Percentiles rank a stretch among this genome's conserved stretches.
These are phyloP conservation scores for Lepidocyrtinus sp. DNA, from an alignment of 2,888 invertebrate species.

Conservation along the genomic window DNA sequence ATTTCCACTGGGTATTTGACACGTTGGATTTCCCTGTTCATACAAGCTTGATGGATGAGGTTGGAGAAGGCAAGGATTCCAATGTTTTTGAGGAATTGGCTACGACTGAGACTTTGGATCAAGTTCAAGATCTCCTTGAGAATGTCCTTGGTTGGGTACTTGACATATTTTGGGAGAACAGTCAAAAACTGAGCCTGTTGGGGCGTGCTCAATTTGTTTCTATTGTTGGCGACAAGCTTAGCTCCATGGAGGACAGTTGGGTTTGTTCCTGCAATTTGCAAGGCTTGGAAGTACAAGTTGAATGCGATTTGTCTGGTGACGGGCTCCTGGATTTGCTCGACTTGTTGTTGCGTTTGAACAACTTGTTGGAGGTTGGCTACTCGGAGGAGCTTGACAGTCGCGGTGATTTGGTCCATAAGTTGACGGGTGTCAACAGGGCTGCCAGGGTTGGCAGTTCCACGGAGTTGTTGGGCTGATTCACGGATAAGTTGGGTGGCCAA, in stretches of 20 bases:
- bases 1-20: constrained; percentile 37
- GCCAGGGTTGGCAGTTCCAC: constrained; percentile 23
- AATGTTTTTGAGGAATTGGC: not conserved
- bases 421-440: not conserved
- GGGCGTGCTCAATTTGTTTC: constrained; percentile 66
- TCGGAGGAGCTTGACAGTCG: constrained; percentile 28
- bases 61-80: constrained; percentile 19
- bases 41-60: constrained; percentile 28
- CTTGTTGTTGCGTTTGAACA: constrained; percentile 21
- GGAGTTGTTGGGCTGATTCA: constrained; percentile 25
- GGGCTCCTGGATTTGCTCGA: constrained; percentile 21
- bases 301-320: constrained; percentile 5
- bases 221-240: constrained; percentile 5
- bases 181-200: constrained; percentile 68
- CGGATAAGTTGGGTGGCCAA: constrained; percentile 13
- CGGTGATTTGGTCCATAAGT: constrained; percentile 21
- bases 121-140: constrained; percentile 70
- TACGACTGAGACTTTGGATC: constrained; percentile 20
- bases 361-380: not conserved
- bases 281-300: constrained; percentile 26
- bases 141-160: constrained; percentile 71
- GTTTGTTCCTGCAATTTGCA: constrained; percentile 22
- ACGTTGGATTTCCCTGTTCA: constrained; percentile 28
- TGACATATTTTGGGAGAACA: constrained; percentile 70
- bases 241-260: constrained; percentile 14